A percentile compares a stretch with the other conserved stretches of the same genome.
Conservation (phyloP, 37 sponge, comb jelly and placozoan species). For the Ephydatia muelleri region DNA sequence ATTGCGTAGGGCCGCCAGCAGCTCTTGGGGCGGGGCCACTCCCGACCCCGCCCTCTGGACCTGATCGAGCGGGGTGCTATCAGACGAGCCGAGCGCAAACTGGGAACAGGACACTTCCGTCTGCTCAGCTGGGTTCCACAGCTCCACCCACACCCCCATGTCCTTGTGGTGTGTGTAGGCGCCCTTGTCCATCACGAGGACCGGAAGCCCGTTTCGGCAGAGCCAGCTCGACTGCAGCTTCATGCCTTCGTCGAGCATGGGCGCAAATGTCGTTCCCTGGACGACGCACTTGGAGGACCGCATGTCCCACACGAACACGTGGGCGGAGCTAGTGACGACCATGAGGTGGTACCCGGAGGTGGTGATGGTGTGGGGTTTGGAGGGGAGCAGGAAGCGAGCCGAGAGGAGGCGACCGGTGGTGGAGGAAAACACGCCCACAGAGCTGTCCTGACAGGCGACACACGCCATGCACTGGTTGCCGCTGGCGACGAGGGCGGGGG, state of each 20-base stretch:
- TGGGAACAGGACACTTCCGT: not conserved
- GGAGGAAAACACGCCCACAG: slow-evolving; percentile 48
- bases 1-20: slow-evolving; percentile 1
- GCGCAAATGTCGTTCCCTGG: slow-evolving; percentile 16
- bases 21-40: not conserved
- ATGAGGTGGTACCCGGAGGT: slow-evolving; percentile 11
- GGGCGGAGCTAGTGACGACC: slow-evolving; percentile 23
- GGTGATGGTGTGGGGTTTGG: slow-evolving; percentile 19
- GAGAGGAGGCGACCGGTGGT: slow-evolving; percentile 43
- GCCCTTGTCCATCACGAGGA: slow-evolving; percentile 8
- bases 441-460: slow-evolving; percentile 43
- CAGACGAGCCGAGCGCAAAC: not conserved
- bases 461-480: slow-evolving; percentile 47
- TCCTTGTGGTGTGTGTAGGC: slow-evolving; percentile 33
- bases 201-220: slow-evolving; percentile 45
- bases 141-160: slow-evolving; percentile 61
- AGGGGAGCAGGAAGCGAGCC: slow-evolving; percentile 27
- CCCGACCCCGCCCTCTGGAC: slow-evolving; percentile 8
- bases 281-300: slow-evolving; percentile 7
- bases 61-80: slow-evolving; percentile 13
- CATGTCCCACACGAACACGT: slow-evolving; percentile 51
- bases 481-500: slow-evolving; percentile 27
- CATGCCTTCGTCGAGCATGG: slow-evolving; percentile 6
- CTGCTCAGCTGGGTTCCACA: slow-evolving; percentile 17
- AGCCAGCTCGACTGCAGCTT: slow-evolving; percentile 5